phyloP scores from a whole-genome alignment of 2,797 vertebrate species.

The Cossypha caffra region DNA sequence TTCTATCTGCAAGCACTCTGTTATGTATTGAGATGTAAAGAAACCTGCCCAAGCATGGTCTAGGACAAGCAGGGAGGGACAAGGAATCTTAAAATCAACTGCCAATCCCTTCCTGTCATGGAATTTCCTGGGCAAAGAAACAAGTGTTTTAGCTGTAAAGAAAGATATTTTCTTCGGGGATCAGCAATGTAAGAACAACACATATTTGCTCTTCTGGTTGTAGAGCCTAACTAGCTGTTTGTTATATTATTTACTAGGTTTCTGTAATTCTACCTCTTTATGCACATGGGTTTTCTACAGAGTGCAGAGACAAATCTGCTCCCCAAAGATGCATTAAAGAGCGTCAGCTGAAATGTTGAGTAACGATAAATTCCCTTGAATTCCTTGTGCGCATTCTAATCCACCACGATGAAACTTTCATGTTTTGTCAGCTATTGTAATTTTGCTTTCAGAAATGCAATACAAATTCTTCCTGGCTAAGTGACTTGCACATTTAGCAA shows the following conservation, averaged over 20 bases:
- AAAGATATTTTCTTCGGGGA: not conserved
- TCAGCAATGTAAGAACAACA: not conserved
- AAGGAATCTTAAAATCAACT: slow-evolving; percentile 11
- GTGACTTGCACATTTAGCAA: slow-evolving; percentile 70
- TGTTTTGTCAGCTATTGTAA: slow-evolving; percentile 83
- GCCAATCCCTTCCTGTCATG: not conserved
- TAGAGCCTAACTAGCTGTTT: slow-evolving; percentile 55
- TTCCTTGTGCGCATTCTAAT: slow-evolving; percentile 70
- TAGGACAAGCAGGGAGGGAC: not conserved
- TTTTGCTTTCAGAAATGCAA: slow-evolving; percentile 78
- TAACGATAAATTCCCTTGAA: slow-evolving; percentile 76
- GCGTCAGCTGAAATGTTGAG: slow-evolving; percentile 76
- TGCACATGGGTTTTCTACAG: slow-evolving; percentile 62
- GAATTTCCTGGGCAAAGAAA: slow-evolving; percentile 23
- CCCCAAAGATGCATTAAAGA: slow-evolving; percentile 70
- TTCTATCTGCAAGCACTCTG: not conserved
- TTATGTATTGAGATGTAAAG: not conserved
- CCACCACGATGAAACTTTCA: slow-evolving; percentile 75
- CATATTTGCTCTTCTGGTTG: slow-evolving; percentile 16
- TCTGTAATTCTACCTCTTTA: slow-evolving; percentile 67
- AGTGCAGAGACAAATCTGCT: slow-evolving; percentile 73
- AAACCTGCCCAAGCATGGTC: slow-evolving; percentile 22
- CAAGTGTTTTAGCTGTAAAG: not conserved
- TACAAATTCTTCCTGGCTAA: slow-evolving; percentile 72
- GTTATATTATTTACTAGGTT: slow-evolving; percentile 75